Evolutionary conservation across 2,113 vertebrate genomes (phyloP).

Genomic region (Hyperoodon ampullatus): DNA sequence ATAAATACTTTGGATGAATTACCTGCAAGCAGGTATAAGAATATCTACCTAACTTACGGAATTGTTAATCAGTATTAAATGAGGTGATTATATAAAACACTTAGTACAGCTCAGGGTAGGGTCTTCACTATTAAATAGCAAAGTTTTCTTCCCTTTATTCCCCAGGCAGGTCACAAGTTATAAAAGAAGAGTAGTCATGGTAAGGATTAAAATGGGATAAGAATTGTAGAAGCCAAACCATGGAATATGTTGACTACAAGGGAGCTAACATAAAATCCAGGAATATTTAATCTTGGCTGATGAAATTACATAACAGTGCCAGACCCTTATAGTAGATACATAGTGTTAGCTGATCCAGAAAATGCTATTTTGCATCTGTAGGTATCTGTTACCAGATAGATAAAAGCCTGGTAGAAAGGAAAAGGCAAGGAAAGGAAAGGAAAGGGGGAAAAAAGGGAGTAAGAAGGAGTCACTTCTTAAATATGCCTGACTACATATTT

Average conservation of each 20-base stretch:
- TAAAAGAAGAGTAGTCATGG: neutral
- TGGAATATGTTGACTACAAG: neutral
- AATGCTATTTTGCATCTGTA: constrained; percentile 34
- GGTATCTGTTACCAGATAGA: neutral
- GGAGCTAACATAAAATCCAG: neutral
- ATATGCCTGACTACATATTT: constrained; percentile 14
- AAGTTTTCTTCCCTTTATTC: constrained; percentile 44
- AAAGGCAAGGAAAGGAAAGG: neutral
- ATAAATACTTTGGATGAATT: neutral
- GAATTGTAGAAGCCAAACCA: neutral
- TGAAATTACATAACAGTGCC: constrained; percentile 10
- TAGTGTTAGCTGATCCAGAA: constrained; percentile 38
- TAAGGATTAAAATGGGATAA: neutral
- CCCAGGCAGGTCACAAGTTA: neutral
- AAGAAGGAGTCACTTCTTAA: neutral
- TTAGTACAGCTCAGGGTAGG: neutral
- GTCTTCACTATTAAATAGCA: neutral
- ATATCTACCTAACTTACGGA: neutral
- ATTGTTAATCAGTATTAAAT: neutral
- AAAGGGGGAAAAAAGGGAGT: neutral
- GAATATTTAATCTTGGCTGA: constrained; percentile 32
- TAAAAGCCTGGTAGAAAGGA: neutral
- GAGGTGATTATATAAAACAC: neutral
- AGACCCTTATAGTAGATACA: neutral
- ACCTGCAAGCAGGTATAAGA: neutral